Evolutionary conservation across 2,797 vertebrate species (phyloP).

Genomic region (Melanotaenia pygmaea): DNA sequence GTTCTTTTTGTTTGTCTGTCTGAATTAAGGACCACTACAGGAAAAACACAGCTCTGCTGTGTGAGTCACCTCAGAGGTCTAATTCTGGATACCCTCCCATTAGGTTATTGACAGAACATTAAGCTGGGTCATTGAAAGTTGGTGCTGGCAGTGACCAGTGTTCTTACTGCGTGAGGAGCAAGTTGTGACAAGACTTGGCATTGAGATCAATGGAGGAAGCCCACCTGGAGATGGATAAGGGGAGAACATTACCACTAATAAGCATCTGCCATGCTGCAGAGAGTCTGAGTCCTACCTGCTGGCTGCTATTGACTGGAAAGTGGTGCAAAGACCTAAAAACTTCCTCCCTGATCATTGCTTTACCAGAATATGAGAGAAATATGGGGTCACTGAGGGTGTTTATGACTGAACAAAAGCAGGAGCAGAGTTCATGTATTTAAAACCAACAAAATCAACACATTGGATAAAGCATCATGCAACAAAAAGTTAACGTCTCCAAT

Average conservation of each 20-base stretch:
- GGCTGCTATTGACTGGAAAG: slow-evolving; percentile 70
- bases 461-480: neutral
- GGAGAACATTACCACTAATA: slow-evolving; percentile 77
- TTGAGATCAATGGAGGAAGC: slow-evolving; percentile 74
- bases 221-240: slow-evolving; percentile 78
- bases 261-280: slow-evolving; percentile 68
- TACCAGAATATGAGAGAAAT: slow-evolving; percentile 36
- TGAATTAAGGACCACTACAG: slow-evolving; percentile 17
- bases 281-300: slow-evolving; percentile 66
- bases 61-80: slow-evolving; percentile 23
- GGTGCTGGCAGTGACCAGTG: slow-evolving; percentile 37
- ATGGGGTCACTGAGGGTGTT: slow-evolving; percentile 16
- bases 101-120: slow-evolving; percentile 60
- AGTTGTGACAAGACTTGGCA: slow-evolving; percentile 53
- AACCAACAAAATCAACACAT: neutral
- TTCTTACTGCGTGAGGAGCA: slow-evolving; percentile 39
- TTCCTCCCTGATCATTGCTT: slow-evolving; percentile 23
- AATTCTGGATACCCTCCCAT: slow-evolving; percentile 11
- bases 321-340: slow-evolving; percentile 32
- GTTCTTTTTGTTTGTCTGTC: slow-evolving; percentile 7
- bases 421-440: neutral
- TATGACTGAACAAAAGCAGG: slow-evolving; percentile 14
- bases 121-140: slow-evolving; percentile 41
- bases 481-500: neutral
- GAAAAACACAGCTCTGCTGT: slow-evolving; percentile 24